Evolutionary conservation across 1,140 invertebrate species (phyloP).

Genomic region (Sminthurides bifidus): DNA sequence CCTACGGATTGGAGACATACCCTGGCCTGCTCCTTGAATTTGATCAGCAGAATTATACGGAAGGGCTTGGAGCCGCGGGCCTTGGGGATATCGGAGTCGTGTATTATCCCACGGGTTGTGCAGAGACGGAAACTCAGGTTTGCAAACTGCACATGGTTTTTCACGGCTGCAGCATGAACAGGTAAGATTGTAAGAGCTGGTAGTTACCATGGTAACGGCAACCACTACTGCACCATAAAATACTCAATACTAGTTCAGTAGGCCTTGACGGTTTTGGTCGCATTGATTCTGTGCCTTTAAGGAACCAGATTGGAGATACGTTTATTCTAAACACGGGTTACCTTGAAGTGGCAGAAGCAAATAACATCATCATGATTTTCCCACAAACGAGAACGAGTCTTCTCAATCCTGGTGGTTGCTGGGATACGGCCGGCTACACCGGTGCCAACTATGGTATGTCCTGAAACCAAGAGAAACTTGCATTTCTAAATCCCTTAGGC

Average conservation of each 20-base stretch:
- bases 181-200: no score
- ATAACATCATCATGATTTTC: conserved; percentile 39
- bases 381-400: conserved; percentile 34
- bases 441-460: no score
- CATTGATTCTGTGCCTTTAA: background rate
- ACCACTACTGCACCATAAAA: conserved; percentile 20
- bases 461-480: no score
- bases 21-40: conserved; percentile 22
- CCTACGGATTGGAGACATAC: background rate
- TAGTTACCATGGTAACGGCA: conserved; percentile 33
- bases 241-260: conserved; percentile 3
- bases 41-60: conserved; percentile 34
- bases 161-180: conserved; percentile 35
- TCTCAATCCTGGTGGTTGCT: conserved; percentile 37
- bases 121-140: conserved; percentile 18
- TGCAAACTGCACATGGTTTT: conserved; percentile 36
- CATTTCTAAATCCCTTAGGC: no score
- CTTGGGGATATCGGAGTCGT: conserved; percentile 33
- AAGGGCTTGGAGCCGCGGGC: conserved; percentile 14
- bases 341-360: conserved; percentile 38
- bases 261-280: background rate
- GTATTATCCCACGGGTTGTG: conserved; percentile 34
- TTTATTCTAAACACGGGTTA: conserved; percentile 37
- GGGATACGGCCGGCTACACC: conserved; percentile 36
- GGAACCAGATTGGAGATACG: conserved; percentile 11